Conservation (phyloP, 2,113 vertebrate genomes). For the Herpailurus yagouaroundi region DNA sequence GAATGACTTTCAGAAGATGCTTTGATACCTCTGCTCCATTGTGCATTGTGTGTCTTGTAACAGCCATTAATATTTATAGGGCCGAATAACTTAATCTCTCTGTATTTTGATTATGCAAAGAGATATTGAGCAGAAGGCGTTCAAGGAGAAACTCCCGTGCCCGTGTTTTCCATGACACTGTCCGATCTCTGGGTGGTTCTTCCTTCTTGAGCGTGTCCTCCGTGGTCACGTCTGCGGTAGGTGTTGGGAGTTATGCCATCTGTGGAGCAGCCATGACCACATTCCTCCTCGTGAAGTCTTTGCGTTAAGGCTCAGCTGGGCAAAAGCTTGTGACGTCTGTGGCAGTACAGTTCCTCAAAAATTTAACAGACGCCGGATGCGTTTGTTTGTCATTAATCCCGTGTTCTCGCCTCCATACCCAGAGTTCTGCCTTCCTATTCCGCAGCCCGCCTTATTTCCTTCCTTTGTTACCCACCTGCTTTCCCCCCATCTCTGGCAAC, state of each 20-base stretch:
- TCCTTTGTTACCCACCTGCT: not conserved
- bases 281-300: not conserved
- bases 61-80: not conserved
- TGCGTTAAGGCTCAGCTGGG: not conserved
- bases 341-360: not conserved
- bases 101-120: not conserved
- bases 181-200: not conserved
- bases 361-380: not conserved
- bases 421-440: not conserved
- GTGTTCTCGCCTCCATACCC: too few relatives aligned
- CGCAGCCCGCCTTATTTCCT: not conserved
- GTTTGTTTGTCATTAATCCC: not conserved
- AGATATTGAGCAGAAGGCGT: not conserved
- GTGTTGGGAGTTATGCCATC: too few relatives aligned
- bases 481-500: not conserved
- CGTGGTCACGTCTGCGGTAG: too few relatives aligned
- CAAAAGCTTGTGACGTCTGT: not conserved
- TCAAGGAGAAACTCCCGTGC: not conserved
- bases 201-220: not conserved
- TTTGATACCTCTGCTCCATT: rapidly evolving
- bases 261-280: not conserved
- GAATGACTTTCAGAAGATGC: not conserved
- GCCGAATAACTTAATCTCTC: not conserved
- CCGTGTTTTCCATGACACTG: rapidly evolving
- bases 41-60: not conserved